Percentiles rank a stretch among this genome's conserved stretches.
Conservation (phyloP, 2,888 invertebrate species). For the Piscicola geometra region DNA sequence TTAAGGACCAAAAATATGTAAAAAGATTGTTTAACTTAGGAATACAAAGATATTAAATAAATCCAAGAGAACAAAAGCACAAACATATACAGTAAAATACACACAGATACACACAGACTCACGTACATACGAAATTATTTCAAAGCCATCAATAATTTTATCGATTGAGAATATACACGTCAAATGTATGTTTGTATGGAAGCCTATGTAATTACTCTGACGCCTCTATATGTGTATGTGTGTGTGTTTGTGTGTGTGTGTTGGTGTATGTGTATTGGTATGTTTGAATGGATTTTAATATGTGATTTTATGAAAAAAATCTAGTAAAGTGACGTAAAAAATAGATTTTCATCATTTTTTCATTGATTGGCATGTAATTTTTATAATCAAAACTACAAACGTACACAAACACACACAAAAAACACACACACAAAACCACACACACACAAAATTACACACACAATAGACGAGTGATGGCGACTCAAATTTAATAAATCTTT, state of each 20-base stretch:
- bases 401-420: neutral
- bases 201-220: neutral
- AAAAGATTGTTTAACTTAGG: too few species aligned
- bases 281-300: neutral
- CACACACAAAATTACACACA: neutral
- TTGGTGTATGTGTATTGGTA: neutral
- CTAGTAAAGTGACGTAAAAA: too few species aligned
- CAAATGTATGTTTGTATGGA: constrained; percentile 10
- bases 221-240: constrained; percentile 6
- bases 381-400: neutral
- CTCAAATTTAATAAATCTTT: constrained; percentile 10
- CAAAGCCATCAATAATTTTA: constrained; percentile 11
- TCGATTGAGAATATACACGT: constrained; percentile 8
- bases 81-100: too few species aligned
- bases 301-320: neutral
- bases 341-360: too few species aligned
- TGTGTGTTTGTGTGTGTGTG: constrained; percentile 16
- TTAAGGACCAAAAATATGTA: too few species aligned
- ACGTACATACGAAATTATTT: constrained; percentile 5
- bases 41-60: too few species aligned
- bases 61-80: too few species aligned
- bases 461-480: constrained; percentile 17
- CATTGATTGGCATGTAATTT: too few species aligned
- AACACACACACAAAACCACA: neutral
- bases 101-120: constrained; percentile 5